A percentile compares a stretch with the other conserved stretches of the same genome.
phyloP scores from a whole-genome alignment of 30 jellyfish, hydroid and myxozoan species.

The Nemopilema nomurai region DNA sequence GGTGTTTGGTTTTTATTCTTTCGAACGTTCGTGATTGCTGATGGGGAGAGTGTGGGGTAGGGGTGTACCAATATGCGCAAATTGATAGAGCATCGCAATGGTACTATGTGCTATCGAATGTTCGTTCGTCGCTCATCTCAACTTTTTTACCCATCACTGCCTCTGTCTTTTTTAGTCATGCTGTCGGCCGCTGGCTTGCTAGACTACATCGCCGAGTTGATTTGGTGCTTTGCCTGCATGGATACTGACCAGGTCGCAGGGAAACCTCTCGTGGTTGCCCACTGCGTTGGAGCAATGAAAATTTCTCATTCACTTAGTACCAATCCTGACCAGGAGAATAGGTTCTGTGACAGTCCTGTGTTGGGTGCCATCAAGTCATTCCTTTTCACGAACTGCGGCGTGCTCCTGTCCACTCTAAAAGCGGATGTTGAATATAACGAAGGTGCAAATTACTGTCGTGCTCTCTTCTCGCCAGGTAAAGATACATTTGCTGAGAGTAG shows the following conservation, averaged over 20 bases:
- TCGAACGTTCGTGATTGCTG: too few relatives aligned
- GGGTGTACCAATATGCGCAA: too few relatives aligned
- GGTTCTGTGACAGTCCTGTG: slow-evolving; percentile 50
- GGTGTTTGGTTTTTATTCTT: too few relatives aligned
- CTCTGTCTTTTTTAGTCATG: slow-evolving; percentile 46
- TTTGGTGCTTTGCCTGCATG: slow-evolving; percentile 76
- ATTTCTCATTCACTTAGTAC: slow-evolving; percentile 76
- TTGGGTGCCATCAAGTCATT: slow-evolving; percentile 55
- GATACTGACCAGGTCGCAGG: slow-evolving; percentile 39
- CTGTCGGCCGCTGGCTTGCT: slow-evolving; percentile 72
- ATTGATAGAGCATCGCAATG: too few relatives aligned
- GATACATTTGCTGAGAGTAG: slow-evolving; percentile 33
- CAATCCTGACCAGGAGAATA: slow-evolving; percentile 10
- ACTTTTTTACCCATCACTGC: too few relatives aligned
- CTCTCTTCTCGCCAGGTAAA: slow-evolving; percentile 35
- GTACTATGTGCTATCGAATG: too few relatives aligned
- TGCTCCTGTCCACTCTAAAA: slow-evolving; percentile 19
- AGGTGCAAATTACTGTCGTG: background rate
- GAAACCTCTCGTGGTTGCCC: slow-evolving; percentile 70
- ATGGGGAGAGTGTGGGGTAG: too few relatives aligned
- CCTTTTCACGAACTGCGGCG: slow-evolving; percentile 46
- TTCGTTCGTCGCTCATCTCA: too few relatives aligned
- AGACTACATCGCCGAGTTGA: slow-evolving; percentile 81
- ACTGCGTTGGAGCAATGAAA: slow-evolving; percentile 91
- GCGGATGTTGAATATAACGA: slow-evolving; percentile 12